Evolutionary conservation across 2,888 invertebrate genomes (phyloP).

Genomic region (Nephrotoma appendiculata): DNA sequence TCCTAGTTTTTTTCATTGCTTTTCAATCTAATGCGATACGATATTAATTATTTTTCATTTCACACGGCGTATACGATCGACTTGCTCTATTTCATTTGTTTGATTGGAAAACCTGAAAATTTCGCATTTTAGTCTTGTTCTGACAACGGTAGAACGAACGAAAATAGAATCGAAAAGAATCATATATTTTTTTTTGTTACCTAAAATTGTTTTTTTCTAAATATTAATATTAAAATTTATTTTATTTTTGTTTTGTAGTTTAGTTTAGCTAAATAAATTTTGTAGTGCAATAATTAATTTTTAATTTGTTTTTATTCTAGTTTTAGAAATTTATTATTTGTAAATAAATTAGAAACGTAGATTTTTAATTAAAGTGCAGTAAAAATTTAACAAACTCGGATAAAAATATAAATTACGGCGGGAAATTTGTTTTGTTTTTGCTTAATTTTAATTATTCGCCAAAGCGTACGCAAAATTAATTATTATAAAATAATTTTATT

Average conservation of each 20-base stretch:
- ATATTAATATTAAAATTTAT: not conserved
- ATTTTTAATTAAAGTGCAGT: not conserved
- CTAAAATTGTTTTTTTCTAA: not conserved
- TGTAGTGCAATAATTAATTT: not conserved
- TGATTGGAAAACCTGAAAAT: not conserved
- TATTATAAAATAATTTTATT: not conserved
- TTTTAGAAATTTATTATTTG: not conserved
- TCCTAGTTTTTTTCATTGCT: not conserved
- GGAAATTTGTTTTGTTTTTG: not conserved
- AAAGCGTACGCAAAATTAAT: not conserved
- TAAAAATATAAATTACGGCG: not conserved
- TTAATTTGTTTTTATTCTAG: not conserved
- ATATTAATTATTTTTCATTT: not conserved
- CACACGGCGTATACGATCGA: not conserved
- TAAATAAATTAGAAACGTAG: not conserved
- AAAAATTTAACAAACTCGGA: not conserved
- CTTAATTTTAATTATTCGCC: not conserved
- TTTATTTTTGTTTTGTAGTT: not conserved
- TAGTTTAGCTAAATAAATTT: not conserved
- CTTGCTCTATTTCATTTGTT: constrained; percentile 2
- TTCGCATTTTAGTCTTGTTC: not conserved
- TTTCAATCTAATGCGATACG: not conserved
- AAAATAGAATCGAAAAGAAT: not conserved
- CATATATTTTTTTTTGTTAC: not conserved
- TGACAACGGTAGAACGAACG: constrained; percentile 2